These are phyloP conservation scores for Rhinatrema bivittatum DNA, from an alignment of 2,797 vertebrate species.

Conservation along the genomic window DNA sequence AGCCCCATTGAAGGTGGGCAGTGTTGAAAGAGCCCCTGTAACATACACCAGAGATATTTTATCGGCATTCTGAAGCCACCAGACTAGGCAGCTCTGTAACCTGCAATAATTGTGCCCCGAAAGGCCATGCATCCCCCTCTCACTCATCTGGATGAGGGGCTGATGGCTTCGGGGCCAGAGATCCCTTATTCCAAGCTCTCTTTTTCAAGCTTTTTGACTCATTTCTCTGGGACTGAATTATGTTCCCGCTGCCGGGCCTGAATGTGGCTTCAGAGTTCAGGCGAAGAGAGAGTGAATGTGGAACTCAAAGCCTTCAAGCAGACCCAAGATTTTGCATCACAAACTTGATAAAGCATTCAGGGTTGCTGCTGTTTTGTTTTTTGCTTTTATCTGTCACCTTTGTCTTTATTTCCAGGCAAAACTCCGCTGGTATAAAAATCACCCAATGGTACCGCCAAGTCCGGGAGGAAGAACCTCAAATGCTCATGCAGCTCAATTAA, in stretches of 20 bases:
- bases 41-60: no score
- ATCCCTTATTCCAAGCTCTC: not conserved
- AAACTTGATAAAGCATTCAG: slow-evolving; percentile 40
- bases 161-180: not conserved
- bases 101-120: no score
- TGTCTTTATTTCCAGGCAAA: slow-evolving; percentile 45
- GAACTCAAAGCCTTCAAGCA: slow-evolving; percentile 31
- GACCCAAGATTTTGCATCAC: slow-evolving; percentile 38
- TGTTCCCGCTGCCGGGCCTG: no score
- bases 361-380: no score
- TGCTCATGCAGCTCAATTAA: slow-evolving; percentile 43
- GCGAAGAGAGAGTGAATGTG: slow-evolving; percentile 35
- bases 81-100: no score
- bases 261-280: slow-evolving; percentile 43
- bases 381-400: slow-evolving; percentile 43
- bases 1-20: no score
- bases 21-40: no score
- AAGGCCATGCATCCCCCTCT: no score
- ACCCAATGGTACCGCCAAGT: no score
- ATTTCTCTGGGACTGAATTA: not conserved
- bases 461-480: no score
- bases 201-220: not conserved
- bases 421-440: slow-evolving; percentile 46
- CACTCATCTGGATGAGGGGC: no score
- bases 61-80: no score